A percentile compares a stretch with the other conserved stretches of the same genome.
Evolutionary conservation across 2,888 invertebrate species (phyloP).

Genomic region (Aradus depressus): DNA sequence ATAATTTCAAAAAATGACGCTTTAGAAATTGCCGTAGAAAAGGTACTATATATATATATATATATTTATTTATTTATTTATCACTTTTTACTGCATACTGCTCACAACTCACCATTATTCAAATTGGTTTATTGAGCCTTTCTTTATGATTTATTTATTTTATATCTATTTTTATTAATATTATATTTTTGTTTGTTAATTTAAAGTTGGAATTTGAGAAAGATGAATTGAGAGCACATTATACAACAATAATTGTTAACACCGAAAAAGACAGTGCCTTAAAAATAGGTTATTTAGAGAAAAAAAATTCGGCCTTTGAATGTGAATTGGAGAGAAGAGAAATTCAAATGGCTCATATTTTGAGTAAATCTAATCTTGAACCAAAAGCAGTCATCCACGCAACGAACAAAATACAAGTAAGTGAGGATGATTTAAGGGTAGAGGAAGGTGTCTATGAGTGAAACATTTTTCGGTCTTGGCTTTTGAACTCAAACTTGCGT

Average conservation of each 20-base stretch:
- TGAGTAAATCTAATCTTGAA: conserved; percentile 46
- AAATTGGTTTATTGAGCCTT: too few relatives aligned
- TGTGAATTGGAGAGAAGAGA: conserved; percentile 56
- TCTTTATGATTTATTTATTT: too few relatives aligned
- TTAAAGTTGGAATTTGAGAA: conserved; percentile 53
- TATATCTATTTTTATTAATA: background rate
- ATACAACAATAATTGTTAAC: conserved; percentile 72
- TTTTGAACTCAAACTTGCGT: too few relatives aligned
- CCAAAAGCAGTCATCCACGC: conserved; percentile 43
- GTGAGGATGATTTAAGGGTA: background rate
- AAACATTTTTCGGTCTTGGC: too few relatives aligned
- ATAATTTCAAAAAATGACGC: conserved; percentile 54
- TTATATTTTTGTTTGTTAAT: background rate
- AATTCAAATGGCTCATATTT: conserved; percentile 54
- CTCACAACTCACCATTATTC: too few relatives aligned
- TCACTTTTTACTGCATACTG: too few relatives aligned
- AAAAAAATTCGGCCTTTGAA: conserved; percentile 53
- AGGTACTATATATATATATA: too few relatives aligned
- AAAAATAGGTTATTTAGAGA: conserved; percentile 70
- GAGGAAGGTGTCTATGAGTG: too few relatives aligned
- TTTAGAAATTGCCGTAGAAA: conserved; percentile 64
- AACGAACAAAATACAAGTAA: conserved; percentile 49
- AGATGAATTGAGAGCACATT: conserved; percentile 64
- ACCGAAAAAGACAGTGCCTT: conserved; percentile 77
- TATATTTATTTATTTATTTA: too few relatives aligned